Evolutionary conservation across 1,140 invertebrate species (phyloP).

Genomic region (Gryon sp.): DNA sequence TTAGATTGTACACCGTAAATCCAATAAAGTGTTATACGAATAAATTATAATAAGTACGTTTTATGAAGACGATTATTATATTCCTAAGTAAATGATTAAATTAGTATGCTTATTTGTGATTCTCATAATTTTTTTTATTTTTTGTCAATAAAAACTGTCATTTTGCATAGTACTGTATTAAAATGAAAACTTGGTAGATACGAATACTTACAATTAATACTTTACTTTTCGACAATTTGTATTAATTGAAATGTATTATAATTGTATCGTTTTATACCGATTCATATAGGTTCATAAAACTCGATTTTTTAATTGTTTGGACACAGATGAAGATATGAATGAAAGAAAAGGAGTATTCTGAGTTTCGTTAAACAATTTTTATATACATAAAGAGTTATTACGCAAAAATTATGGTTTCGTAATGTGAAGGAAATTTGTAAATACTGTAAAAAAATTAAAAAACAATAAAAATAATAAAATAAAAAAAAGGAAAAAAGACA

Average conservation of each 20-base stretch:
- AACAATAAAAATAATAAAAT: no score
- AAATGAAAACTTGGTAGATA: no score
- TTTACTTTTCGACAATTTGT: no score
- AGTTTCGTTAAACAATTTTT: conserved; percentile 21
- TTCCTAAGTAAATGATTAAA: conserved; percentile 56
- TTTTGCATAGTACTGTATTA: no score
- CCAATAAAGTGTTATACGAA: conserved; percentile 28
- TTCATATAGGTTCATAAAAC: conserved; percentile 7
- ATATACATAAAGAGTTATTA: conserved; percentile 19
- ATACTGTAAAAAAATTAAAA: conserved; percentile 35
- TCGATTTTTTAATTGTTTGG: neutral
- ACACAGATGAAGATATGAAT: no score
- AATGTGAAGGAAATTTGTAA: conserved; percentile 25
- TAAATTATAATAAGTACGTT: conserved; percentile 11
- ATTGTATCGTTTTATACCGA: conserved; percentile 9
- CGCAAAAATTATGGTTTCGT: conserved; percentile 22
- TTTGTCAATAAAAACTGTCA: no score
- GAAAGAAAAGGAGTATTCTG: neutral
- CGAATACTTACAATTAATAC: no score
- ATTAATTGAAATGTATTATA: no score
- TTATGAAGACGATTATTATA: conserved; percentile 18
- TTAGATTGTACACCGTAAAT: conserved; percentile 36
- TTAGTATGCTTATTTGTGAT: conserved; percentile 32
- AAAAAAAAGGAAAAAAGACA: no score
- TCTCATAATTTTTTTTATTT: no score